These are phyloP conservation scores for Calonectris borealis DNA, from an alignment of 2,113 vertebrate genomes.

Conservation along the genomic window DNA sequence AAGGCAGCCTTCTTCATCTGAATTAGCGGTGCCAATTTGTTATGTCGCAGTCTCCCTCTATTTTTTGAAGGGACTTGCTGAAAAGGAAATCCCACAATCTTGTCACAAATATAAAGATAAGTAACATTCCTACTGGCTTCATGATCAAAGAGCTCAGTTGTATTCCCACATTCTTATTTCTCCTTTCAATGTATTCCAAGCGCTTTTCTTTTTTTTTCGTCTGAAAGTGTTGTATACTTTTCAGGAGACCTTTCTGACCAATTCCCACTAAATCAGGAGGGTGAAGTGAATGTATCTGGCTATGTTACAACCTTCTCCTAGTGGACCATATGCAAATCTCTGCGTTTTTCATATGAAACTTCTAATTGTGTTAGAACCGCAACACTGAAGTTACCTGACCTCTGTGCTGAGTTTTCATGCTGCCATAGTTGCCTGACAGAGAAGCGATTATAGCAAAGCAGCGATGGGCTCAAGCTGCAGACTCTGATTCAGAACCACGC, in stretches of 20 bases:
- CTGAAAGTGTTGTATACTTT: slow-evolving; percentile 70
- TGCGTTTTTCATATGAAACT: background rate
- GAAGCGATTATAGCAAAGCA: background rate
- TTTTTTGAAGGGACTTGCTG: background rate
- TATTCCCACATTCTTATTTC: slow-evolving; percentile 56
- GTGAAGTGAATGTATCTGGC: background rate
- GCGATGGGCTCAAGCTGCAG: background rate
- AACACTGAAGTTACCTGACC: background rate
- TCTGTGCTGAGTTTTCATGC: background rate
- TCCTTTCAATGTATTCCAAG: slow-evolving; percentile 73
- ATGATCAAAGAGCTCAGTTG: slow-evolving; percentile 65
- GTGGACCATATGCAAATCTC: background rate
- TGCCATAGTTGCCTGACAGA: background rate
- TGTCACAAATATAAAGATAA: slow-evolving; percentile 55
- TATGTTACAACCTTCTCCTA: background rate
- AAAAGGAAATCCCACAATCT: slow-evolving; percentile 22
- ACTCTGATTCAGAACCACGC: background rate
- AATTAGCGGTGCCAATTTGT: background rate
- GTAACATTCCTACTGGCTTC: slow-evolving; percentile 59
- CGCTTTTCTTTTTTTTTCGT: background rate
- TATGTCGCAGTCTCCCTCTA: background rate
- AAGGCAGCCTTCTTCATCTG: background rate
- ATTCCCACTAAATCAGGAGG: slow-evolving; percentile 65
- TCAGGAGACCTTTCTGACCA: slow-evolving; percentile 61
- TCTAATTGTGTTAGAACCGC: background rate